Percentiles rank a stretch among this genome's conserved stretches.
Evolutionary conservation across 1,140 invertebrate genomes (phyloP).

Genomic region (Drosophila oshimai): DNA sequence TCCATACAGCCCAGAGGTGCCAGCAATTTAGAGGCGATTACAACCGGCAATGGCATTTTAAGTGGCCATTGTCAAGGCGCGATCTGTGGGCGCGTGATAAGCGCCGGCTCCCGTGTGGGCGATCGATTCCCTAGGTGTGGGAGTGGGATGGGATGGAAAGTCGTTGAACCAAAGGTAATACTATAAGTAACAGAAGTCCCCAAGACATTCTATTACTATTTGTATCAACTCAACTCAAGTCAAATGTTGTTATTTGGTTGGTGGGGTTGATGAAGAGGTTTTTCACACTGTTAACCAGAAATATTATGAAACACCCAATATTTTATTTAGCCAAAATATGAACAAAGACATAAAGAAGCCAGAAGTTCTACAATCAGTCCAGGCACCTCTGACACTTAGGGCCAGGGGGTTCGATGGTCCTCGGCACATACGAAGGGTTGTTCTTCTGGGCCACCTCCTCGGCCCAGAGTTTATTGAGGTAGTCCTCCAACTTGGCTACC

Average conservation of each 20-base stretch:
- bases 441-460: constrained; percentile 55
- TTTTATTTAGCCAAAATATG: background rate
- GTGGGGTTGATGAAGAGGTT: too few species aligned
- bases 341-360: background rate
- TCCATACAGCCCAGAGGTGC: constrained; percentile 20
- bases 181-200: background rate
- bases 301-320: background rate
- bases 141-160: background rate
- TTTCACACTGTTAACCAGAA: too few species aligned
- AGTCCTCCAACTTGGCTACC: constrained; percentile 56
- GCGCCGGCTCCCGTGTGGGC: constrained; percentile 61
- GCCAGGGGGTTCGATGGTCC: background rate
- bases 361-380: background rate
- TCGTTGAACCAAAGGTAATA: background rate
- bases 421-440: constrained; percentile 23
- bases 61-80: constrained; percentile 75
- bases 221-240: too few species aligned
- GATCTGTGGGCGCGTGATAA: constrained; percentile 62
- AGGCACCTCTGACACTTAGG: constrained; percentile 11
- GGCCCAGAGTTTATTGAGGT: constrained; percentile 61
- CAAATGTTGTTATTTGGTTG: too few species aligned
- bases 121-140: constrained; percentile 27
- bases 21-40: constrained; percentile 78
- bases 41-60: constrained; percentile 76
- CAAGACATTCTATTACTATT: background rate